Base-by-base conservation (phyloP, 2,797 vertebrate species). In the Rhabdophis nuchalis region DNA sequence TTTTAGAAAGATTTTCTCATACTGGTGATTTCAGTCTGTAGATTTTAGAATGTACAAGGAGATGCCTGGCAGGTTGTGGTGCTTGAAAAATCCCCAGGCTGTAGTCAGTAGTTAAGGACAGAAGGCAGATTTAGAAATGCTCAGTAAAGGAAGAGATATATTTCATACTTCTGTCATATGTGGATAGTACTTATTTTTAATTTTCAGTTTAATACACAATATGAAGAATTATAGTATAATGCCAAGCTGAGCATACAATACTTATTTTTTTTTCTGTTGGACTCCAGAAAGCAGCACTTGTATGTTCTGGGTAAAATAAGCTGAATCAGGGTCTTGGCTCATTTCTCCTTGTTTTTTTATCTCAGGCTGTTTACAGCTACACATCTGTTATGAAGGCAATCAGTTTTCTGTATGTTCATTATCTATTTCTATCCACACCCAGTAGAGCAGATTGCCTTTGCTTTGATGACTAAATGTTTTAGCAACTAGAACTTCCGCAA, bases 391-490 rank as follows among this genome's bases (percentile, higher is more conserved):
- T 29, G 57, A 86, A 90, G 58, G n/a, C 29, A 86, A 85, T 32
- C 60, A 36, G 56, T 52, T 93, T 93, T 86, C 92, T 90, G 92
- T 88, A 88, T 68, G 60, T 54, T 90, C 32, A 53, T 90, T 92
- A 90, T 90, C 64, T 2, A 58, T 87, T 90, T 87, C 64, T 82
- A 54, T 86, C 89, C 86, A 90, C 92, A 54, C 86, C 92, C 92
- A 46, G 25, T 50, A 41, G 23, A 90, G 53, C 64, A 50, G 41
- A 58, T 57, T 60, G 32, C 60, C 41, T 93, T 87, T 60, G 68
- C 16, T 60, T 85, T 41, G 56, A 90, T 77, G 68, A 90, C 85
- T 87, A 60, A 90, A 54, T 88, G 92, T 93, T 93, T 93, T 93
- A 93, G 89, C 86, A 90, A 90, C 89, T 50, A 46, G 56, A 88